phyloP scores from a whole-genome alignment of 1,140 invertebrate species.

The Tenebrio molitor region DNA sequence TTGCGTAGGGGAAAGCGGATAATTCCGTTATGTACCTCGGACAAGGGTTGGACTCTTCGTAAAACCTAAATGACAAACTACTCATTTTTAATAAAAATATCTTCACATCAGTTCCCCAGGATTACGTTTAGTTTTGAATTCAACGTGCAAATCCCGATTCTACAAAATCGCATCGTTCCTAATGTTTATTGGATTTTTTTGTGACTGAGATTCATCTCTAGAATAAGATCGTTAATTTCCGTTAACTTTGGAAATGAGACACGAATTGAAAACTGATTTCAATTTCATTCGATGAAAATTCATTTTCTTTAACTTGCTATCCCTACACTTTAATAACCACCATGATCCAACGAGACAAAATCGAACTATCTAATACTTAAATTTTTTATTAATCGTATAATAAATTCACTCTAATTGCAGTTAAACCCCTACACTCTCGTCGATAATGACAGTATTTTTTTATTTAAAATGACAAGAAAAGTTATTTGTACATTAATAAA shows the following conservation, averaged over 20 bases:
- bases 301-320: constrained; percentile 58
- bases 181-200: constrained; percentile 23
- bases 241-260: constrained; percentile 62
- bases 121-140: no score
- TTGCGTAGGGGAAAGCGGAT: constrained; percentile 47
- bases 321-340: constrained; percentile 54
- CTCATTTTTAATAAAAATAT: not conserved
- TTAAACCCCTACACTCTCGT: no score
- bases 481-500: no score
- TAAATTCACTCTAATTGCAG: no score
- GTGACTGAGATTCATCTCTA: constrained; percentile 28
- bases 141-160: not conserved
- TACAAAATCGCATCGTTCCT: not conserved
- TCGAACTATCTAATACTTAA: no score
- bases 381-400: not conserved
- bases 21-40: constrained; percentile 48
- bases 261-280: constrained; percentile 62
- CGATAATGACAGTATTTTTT: no score
- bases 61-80: not conserved
- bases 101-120: no score
- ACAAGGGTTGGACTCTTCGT: constrained; percentile 33
- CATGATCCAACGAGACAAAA: not conserved
- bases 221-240: constrained; percentile 61
- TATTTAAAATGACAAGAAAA: no score
- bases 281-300: constrained; percentile 54